A percentile compares a stretch with the other conserved stretches of the same genome.
These are phyloP conservation scores for Nibea albiflora DNA, from an alignment of 2,113 vertebrate genomes.

Conservation along the genomic window DNA sequence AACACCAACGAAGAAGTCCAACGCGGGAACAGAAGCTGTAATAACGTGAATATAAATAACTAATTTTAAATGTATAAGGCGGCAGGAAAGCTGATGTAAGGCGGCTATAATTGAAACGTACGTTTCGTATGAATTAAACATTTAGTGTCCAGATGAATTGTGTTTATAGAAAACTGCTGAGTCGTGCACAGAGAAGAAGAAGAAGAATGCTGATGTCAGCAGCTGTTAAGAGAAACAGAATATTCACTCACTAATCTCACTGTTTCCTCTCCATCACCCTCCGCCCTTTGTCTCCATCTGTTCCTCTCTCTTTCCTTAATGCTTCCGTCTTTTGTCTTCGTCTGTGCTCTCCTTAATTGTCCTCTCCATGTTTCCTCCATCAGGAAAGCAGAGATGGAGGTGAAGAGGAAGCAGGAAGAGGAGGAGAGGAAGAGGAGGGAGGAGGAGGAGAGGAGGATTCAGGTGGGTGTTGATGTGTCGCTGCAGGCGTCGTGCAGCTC, in stretches of 20 bases:
- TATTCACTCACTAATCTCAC: neutral
- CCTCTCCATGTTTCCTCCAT: neutral
- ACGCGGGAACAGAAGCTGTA: too few relatives aligned
- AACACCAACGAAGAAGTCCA: too few relatives aligned
- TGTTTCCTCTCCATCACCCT: neutral
- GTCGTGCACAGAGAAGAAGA: neutral
- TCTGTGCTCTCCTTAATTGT: neutral
- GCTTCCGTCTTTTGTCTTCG: neutral
- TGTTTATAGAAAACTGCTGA: neutral
- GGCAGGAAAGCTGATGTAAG: neutral
- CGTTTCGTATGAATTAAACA: too few relatives aligned
- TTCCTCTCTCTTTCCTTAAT: neutral
- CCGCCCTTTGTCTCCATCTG: neutral
- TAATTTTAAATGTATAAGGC: too few relatives aligned
- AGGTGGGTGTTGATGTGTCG: slow-evolving; percentile 81
- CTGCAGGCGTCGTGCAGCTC: neutral
- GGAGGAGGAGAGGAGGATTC: slow-evolving; percentile 91
- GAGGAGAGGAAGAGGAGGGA: slow-evolving; percentile 94
- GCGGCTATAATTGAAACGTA: neutral
- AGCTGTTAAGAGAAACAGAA: neutral
- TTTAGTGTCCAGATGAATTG: neutral
- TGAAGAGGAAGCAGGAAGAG: slow-evolving; percentile 94
- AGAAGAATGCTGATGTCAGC: neutral
- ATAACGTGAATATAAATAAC: too few relatives aligned
- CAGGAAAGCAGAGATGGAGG: slow-evolving; percentile 96